Evolutionary conservation across 1,140 invertebrate species (phyloP).

Genomic region (Geopemphigus sp.): DNA sequence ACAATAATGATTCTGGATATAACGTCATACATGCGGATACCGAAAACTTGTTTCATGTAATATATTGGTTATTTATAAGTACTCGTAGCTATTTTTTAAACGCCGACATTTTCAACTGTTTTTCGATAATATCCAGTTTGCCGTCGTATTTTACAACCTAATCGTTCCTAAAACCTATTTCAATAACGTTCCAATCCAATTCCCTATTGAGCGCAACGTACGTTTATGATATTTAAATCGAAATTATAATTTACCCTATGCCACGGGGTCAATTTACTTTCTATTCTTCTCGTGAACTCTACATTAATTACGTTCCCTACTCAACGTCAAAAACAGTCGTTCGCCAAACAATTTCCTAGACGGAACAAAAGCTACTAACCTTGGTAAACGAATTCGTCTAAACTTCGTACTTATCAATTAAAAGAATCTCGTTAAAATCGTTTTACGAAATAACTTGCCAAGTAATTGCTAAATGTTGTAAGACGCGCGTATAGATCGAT

Average conservation of each 20-base stretch:
- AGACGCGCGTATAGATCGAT: too few species aligned
- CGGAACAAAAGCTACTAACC: not conserved
- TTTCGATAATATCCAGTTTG: not conserved
- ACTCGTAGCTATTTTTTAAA: not conserved
- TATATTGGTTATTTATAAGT: not conserved
- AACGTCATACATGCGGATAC: not conserved
- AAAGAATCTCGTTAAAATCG: not conserved
- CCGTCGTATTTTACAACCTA: not conserved
- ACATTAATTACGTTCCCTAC: constrained; percentile 44
- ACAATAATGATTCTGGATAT: not conserved
- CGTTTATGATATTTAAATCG: not conserved
- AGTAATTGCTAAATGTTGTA: too few species aligned
- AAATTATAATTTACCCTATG: constrained; percentile 27
- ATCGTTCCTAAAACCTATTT: not conserved
- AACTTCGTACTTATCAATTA: not conserved
- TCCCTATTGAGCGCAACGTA: not conserved
- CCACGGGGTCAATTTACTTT: constrained; percentile 16
- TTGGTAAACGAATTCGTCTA: not conserved
- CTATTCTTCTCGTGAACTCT: constrained; percentile 22
- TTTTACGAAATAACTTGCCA: not conserved
- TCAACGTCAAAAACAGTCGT: constrained; percentile 36
- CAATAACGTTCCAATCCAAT: not conserved
- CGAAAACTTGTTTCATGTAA: not conserved
- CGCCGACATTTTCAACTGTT: not conserved
- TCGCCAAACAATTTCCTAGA: constrained; percentile 11